These are phyloP conservation scores for Nemoura dubitans DNA, from an alignment of 2,888 invertebrate genomes.

Conservation along the genomic window DNA sequence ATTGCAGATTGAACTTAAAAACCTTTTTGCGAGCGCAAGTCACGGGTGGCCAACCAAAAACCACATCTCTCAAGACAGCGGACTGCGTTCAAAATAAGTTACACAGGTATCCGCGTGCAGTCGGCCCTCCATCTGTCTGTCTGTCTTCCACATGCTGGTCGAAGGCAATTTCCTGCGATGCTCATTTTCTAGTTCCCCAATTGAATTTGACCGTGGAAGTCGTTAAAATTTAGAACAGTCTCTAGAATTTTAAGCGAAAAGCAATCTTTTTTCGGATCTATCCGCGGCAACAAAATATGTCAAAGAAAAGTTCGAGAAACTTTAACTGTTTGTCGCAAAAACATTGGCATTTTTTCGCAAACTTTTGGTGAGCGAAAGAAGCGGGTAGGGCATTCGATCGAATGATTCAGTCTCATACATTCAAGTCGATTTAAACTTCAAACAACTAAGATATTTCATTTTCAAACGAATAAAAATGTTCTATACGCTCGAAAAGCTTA, in stretches of 20 bases:
- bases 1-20: conserved; percentile 18
- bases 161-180: conserved; percentile 21
- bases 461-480: background rate
- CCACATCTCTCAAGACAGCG: conserved; percentile 13
- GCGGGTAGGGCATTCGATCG: background rate
- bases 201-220: conserved; percentile 8
- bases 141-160: background rate
- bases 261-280: background rate
- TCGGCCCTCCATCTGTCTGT: background rate
- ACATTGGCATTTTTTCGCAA: background rate
- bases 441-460: conserved; percentile 17
- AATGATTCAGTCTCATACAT: conserved; percentile 13
- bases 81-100: background rate
- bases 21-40: conserved; percentile 18
- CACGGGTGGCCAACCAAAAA: conserved; percentile 8
- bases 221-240: conserved; percentile 24
- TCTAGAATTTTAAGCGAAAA: background rate
- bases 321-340: background rate
- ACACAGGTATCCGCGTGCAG: background rate
- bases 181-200: conserved; percentile 8
- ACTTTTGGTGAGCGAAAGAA: background rate
- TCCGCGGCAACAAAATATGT: background rate
- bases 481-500: background rate
- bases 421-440: conserved; percentile 24
- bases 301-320: conserved; percentile 25